Conservation (phyloP, 1,140 invertebrate species). For the Ctenoplectra terminalis region DNA sequence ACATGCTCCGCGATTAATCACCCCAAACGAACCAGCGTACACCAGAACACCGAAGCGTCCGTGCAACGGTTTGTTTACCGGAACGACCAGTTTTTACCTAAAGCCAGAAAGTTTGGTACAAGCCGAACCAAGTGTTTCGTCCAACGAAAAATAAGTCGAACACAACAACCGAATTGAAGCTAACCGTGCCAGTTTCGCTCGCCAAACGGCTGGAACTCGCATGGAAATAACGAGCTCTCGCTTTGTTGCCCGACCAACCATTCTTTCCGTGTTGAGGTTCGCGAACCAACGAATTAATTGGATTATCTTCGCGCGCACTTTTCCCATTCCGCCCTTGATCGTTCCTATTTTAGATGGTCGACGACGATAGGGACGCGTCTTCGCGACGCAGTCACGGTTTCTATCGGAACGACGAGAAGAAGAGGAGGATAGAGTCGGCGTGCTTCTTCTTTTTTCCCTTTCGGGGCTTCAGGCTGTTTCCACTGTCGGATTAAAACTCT, state of each 20-base stretch:
- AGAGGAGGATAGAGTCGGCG: background rate
- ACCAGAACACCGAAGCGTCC: background rate
- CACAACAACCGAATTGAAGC: background rate
- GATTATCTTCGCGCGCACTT: background rate
- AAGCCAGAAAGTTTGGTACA: background rate
- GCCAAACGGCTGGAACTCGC: slow-evolving; percentile 30
- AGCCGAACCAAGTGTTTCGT: slow-evolving; percentile 29
- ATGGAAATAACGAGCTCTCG: slow-evolving; percentile 53
- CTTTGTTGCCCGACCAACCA: background rate
- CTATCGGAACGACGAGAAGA: background rate
- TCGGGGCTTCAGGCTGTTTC: slow-evolving; percentile 15
- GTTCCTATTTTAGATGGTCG: slow-evolving; percentile 1
- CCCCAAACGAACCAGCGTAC: background rate
- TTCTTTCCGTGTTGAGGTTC: background rate
- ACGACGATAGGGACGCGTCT: slow-evolving; percentile 22
- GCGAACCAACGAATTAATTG: slow-evolving; percentile 57
- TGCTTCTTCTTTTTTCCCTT: background rate
- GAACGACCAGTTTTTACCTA: background rate
- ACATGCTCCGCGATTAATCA: slow-evolving; percentile 26
- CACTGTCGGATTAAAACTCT: background rate
- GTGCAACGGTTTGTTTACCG: slow-evolving; percentile 19
- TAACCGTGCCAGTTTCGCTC: background rate
- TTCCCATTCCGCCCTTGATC: background rate
- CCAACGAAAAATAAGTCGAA: slow-evolving; percentile 26
- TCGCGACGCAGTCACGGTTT: slow-evolving; percentile 18